A percentile compares a stretch with the other conserved stretches of the same genome.
phyloP scores from a whole-genome alignment of 2,113 vertebrate genomes.

The Telmatochromis brachygnathus region DNA sequence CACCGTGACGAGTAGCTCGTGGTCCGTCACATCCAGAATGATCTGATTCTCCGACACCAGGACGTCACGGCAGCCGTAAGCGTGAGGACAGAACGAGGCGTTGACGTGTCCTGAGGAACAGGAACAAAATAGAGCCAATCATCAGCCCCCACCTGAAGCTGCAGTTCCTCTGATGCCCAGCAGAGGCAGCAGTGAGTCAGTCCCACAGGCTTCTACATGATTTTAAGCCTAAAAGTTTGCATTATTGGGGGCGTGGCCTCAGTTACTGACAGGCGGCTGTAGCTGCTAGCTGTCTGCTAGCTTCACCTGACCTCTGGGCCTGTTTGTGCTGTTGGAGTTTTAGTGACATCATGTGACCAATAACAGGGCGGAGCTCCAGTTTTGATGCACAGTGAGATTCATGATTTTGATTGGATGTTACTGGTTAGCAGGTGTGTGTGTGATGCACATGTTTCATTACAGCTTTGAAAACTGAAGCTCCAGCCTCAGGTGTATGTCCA shows the following conservation, averaged over 20 bases:
- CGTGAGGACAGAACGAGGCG: conserved; percentile 88
- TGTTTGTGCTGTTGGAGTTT: neutral
- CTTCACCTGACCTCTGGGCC: neutral
- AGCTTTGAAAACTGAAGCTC: neutral
- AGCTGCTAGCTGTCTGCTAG: neutral
- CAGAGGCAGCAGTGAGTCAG: neutral
- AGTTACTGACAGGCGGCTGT: neutral
- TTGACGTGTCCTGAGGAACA: conserved; percentile 79
- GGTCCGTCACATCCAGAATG: conserved; percentile 85
- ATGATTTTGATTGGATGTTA: neutral
- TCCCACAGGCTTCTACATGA: neutral
- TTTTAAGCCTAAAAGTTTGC: neutral
- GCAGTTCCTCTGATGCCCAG: neutral
- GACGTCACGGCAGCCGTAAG: conserved; percentile 83
- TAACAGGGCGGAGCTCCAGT: neutral
- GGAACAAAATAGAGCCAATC: neutral
- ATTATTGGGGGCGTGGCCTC: neutral
- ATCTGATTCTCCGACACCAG: conserved; percentile 83
- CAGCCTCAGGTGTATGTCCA: neutral
- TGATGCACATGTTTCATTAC: neutral
- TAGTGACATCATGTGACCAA: neutral
- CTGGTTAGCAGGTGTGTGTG: neutral
- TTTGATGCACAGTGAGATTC: neutral
- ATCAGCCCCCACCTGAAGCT: neutral
- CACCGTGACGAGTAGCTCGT: conserved; percentile 80